These are phyloP conservation scores for Gerris lacustris DNA, from an alignment of 2,888 invertebrate genomes.

Conservation along the genomic window DNA sequence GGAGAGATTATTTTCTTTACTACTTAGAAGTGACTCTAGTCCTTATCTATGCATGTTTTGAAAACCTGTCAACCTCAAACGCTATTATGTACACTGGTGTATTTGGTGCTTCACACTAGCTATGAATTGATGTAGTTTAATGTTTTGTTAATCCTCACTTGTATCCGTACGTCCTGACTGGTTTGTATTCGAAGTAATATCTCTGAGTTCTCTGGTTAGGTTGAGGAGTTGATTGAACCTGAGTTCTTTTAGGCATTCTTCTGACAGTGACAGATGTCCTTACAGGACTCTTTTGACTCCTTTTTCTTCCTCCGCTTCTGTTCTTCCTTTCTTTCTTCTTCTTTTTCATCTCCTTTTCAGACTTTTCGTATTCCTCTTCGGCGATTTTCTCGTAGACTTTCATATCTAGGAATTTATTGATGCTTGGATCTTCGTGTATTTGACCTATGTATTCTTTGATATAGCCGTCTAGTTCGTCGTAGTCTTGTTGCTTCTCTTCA, in stretches of 20 bases:
- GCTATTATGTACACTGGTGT: too few relatives aligned
- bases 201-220: constrained; percentile 2
- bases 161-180: neutral
- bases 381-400: constrained; percentile 24
- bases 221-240: neutral
- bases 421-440: constrained; percentile 19
- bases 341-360: neutral
- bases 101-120: too few relatives aligned
- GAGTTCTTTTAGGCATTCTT: constrained; percentile 6
- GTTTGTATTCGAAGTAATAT: neutral
- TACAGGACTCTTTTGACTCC: neutral
- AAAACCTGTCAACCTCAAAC: too few relatives aligned
- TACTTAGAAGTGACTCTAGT: too few relatives aligned
- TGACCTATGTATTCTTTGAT: constrained; percentile 22
- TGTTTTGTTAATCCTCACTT: neutral
- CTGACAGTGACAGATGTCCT: constrained; percentile 1
- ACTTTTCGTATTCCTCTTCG: constrained; percentile 21
- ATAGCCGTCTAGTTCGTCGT: constrained; percentile 19
- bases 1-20: too few relatives aligned
- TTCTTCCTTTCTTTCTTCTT: neutral
- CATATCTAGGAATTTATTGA: constrained; percentile 13
- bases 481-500: neutral
- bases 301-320: neutral
- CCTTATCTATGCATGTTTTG: too few relatives aligned
- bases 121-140: too few relatives aligned